Evolutionary conservation across 2,888 invertebrate genomes (phyloP), one percentile per base, ranked within the genome.

Genomic region (Stictocephala bisonia): DNA sequence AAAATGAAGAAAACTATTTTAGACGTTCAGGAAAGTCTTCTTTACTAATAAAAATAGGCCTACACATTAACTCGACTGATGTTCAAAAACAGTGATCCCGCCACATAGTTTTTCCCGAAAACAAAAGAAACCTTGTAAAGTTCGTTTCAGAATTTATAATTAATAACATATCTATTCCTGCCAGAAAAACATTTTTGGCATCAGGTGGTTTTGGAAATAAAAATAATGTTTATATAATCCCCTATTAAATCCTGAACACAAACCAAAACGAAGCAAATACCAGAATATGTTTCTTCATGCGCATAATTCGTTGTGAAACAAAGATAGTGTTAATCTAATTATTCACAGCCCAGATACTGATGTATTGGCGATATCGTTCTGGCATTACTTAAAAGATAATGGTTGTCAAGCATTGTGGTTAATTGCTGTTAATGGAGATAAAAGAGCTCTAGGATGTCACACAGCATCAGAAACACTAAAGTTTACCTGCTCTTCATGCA

Each of bases 271-370:
- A 48, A 48, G 48, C 48, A n/a, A 22, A 48, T 13, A 48, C 48
- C 3, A n/a, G 48, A 48, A 48, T 48, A n/a, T n/a, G n/a, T 48
- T 48, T 48, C 13, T 48, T 6, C 48, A 48, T 48, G 48, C 18
- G 15, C 7, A 48, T 15, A n/a, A 41, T 4, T n/a, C 41, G 2
- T 41, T 41, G 41, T 18, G 18, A 48, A 6, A 2, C 13, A 48
- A 18, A 7, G 2, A 48, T 3, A 48, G n/a, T 22, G 22, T 1
- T 2, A 22, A 26, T 24, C 20, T 53, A 3, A 27, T 53, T 3
- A 24, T 26, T 2, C 53, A 53, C 13, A 53, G 22, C 26, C 26
- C 53, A 24, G 53, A 53, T n/a, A n/a, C 53, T 26, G 53, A 53
- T 26, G 53, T 22, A 15, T 26, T 53, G 6, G 26, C 24, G 1